Evolutionary conservation across 1,140 invertebrate species (phyloP), one percentile per base, ranked within the genome.

Genomic region (Cydia strobilella): DNA sequence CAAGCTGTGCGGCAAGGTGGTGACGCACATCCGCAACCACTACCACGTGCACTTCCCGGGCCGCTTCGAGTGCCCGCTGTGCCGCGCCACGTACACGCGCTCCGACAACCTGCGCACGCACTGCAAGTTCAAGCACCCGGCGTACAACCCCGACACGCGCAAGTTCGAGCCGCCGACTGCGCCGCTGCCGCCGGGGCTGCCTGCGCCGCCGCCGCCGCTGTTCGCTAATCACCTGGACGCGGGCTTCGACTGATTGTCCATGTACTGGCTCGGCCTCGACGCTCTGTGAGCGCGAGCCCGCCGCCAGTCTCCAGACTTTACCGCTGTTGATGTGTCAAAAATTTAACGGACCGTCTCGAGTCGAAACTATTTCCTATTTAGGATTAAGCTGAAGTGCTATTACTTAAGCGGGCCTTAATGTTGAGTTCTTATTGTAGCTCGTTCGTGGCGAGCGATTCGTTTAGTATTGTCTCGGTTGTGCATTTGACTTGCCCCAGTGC

Each of bases 11-110:
- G 96, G 96, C 93, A 97, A 97, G 95, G 96, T 97, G 94, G 96
- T 97, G 94, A 97, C 96, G 91, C 96, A 97, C 95, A 97, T 97
- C 94, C 95, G 96, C 91, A 97, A 97, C 94, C 96, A 97, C 94
- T 97, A 97, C 94, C 96, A 97, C 94, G 96, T 97, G 93, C 96
- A 97, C 94, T 97, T 97, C 94, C 96, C 96, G 82, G 96, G 96
- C 88, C 95, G 96, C 88, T 97, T 97, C 94, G 96, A 97, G 94
- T 97, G 96, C 93, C 96, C 96, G 89, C 95, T 97, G 89, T 97
- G 96, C 94, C 95, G 95, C 91, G 96, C 96, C 87, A 97, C 96
- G 82, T 97, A 97, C 94, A 97, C 96, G 88, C 95, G 96, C 94
- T 97, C 96, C 92, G 96, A 97, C 94, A 97, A 97, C 93, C 95